Percentiles rank a stretch among this genome's conserved stretches.
These are phyloP conservation scores for Lasius fuliginosus DNA, from an alignment of 2,888 invertebrate species.

Conservation along the genomic window DNA sequence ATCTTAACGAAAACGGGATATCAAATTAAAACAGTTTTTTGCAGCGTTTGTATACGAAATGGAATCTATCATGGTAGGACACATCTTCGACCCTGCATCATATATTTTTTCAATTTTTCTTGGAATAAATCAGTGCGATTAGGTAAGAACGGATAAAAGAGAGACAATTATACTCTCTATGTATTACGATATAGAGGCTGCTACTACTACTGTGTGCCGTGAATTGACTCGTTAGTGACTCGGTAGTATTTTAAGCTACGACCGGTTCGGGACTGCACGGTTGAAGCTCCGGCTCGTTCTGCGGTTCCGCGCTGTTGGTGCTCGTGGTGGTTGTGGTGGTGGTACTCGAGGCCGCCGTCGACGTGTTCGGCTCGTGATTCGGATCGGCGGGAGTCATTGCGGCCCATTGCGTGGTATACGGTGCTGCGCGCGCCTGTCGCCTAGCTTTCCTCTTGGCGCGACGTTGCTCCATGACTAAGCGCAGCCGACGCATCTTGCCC, in stretches of 20 bases:
- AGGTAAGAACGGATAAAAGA: slow-evolving; percentile 15
- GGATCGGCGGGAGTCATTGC: slow-evolving; percentile 85
- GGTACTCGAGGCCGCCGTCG: slow-evolving; percentile 81
- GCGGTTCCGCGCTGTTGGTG: slow-evolving; percentile 80
- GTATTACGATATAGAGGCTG: slow-evolving; percentile 46
- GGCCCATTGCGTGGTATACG: slow-evolving; percentile 88
- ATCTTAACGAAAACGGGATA: slow-evolving; percentile 7
- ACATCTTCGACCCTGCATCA: slow-evolving; percentile 18
- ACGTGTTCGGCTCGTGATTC: slow-evolving; percentile 82
- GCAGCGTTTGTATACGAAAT: slow-evolving; percentile 40
- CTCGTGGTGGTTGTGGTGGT: slow-evolving; percentile 73
- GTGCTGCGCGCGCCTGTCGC: slow-evolving; percentile 91
- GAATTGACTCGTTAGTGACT: slow-evolving; percentile 42
- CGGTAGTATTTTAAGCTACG: slow-evolving; percentile 80
- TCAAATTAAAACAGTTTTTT: slow-evolving; percentile 22
- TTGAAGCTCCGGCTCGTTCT: slow-evolving; percentile 83
- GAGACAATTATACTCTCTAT: slow-evolving; percentile 35
- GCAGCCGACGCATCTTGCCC: slow-evolving; percentile 94
- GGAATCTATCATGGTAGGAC: slow-evolving; percentile 20
- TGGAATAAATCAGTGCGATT: slow-evolving; percentile 64
- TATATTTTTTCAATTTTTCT: neutral
- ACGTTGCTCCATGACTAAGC: slow-evolving; percentile 96
- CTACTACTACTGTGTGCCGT: slow-evolving; percentile 53
- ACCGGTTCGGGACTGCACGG: slow-evolving; percentile 85
- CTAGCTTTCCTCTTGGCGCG: slow-evolving; percentile 90